Conservation (phyloP, 2,113 vertebrate genomes). For the Brienomyrus brachyistius region DNA sequence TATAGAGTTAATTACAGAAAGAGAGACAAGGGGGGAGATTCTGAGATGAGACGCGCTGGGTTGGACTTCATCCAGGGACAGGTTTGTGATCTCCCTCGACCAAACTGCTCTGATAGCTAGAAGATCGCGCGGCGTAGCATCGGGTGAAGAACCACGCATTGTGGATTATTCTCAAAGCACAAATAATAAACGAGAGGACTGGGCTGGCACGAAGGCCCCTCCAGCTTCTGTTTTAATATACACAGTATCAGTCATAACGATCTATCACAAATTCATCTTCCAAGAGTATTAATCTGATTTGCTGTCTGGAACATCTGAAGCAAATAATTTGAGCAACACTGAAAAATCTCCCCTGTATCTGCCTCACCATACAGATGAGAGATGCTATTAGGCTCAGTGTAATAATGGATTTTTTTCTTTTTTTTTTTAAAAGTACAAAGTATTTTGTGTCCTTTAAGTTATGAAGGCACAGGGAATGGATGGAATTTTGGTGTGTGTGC, state of each 20-base stretch:
- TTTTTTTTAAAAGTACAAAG: not conserved
- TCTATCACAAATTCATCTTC: constrained; percentile 30
- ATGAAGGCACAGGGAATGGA: not conserved
- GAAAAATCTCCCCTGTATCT: not conserved
- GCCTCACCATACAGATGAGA: not conserved
- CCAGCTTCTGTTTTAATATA: not conserved
- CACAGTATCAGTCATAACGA: not conserved
- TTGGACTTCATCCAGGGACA: not conserved
- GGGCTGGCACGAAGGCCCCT: accelerated
- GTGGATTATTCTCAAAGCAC: not conserved
- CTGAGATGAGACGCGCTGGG: constrained; percentile 49
- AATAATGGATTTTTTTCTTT: not conserved
- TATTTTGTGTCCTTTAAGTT: not conserved
- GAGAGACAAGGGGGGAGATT: constrained; percentile 46
- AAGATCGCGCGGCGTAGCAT: not conserved
- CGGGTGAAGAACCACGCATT: not conserved
- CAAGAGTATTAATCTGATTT: constrained; percentile 12
- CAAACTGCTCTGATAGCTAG: not conserved
- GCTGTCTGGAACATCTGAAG: constrained; percentile 3
- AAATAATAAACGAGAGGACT: not conserved
- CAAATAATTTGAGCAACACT: not conserved
- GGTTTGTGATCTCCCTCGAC: not conserved
- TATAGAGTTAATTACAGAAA: constrained; percentile 44
- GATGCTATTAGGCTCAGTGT: constrained; percentile 6
- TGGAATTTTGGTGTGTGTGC: not conserved